A percentile compares a stretch with the other conserved stretches of the same genome.
Conservation (phyloP, 2,797 vertebrate species). For the Crenichthys baileyi region DNA sequence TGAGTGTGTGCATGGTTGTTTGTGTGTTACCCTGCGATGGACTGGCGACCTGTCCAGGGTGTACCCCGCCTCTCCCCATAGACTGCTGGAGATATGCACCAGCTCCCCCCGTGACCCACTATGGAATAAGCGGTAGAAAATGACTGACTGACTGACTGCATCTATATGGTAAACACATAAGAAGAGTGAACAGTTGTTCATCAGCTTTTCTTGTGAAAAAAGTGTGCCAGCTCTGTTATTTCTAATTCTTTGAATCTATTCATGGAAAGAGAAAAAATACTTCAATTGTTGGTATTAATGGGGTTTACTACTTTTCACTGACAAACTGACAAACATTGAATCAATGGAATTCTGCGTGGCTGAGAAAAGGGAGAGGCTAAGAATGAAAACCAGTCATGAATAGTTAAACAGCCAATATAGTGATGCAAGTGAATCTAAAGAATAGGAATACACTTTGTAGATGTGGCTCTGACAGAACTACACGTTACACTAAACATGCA, state of each 20-base stretch:
- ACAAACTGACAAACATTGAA: slow-evolving; percentile 42
- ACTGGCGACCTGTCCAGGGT: no score
- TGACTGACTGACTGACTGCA: no score
- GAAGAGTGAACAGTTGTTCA: not conserved
- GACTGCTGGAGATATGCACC: no score
- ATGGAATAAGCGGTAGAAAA: no score
- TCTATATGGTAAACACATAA: not conserved
- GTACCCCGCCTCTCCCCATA: no score
- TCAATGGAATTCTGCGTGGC: slow-evolving; percentile 49
- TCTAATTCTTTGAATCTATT: slow-evolving; percentile 24
- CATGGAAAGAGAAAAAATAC: slow-evolving; percentile 6
- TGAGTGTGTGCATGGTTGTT: no score
- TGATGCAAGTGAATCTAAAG: slow-evolving; percentile 31
- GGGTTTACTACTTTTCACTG: slow-evolving; percentile 60
- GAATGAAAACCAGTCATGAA: slow-evolving; percentile 30
- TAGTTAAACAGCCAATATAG: slow-evolving; percentile 32
- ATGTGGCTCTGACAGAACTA: slow-evolving; percentile 7
- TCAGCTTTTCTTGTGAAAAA: slow-evolving; percentile 12
- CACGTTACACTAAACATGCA: slow-evolving; percentile 11
- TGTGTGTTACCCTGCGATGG: no score
- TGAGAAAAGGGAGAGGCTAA: slow-evolving; percentile 28
- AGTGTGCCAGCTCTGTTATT: not conserved
- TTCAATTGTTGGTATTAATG: slow-evolving; percentile 44
- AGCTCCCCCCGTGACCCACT: no score
- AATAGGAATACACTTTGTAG: slow-evolving; percentile 12